Conservation (phyloP, 1,140 invertebrate genomes). For the Oedothorax gibbosus region DNA sequence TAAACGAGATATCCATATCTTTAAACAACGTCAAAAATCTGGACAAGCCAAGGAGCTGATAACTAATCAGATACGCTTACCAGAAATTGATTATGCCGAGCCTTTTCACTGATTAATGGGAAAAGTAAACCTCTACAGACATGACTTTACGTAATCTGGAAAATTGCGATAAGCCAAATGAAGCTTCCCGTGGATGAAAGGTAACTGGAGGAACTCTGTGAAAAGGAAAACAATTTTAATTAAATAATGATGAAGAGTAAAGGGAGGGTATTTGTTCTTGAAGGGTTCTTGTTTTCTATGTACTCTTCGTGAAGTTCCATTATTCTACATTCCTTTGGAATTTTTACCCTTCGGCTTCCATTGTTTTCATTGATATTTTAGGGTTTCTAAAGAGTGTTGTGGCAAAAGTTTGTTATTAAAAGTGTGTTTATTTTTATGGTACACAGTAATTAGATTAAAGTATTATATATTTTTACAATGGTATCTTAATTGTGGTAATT, state of each 20-base stretch:
- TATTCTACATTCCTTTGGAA: constrained; percentile 4
- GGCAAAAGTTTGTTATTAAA: not conserved
- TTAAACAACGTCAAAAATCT: constrained; percentile 10
- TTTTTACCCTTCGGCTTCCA: constrained; percentile 27
- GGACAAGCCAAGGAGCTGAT: constrained; percentile 23
- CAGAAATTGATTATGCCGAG: constrained; percentile 30
- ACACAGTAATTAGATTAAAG: no score
- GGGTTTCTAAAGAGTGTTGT: constrained; percentile 14
- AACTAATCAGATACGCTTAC: constrained; percentile 49
- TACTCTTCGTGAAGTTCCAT: constrained; percentile 6
- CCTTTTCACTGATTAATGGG: constrained; percentile 35
- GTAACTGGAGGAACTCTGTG: constrained; percentile 15
- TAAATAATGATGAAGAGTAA: constrained; percentile 38
- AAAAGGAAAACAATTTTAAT: constrained; percentile 49
- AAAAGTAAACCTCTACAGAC: constrained; percentile 25
- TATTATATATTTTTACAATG: no score
- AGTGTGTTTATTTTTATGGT: no score
- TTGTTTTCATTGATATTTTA: constrained; percentile 12
- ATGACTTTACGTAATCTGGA: constrained; percentile 50
- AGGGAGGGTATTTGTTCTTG: not conserved
- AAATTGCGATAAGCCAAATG: constrained; percentile 56
- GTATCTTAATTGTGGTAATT: no score
- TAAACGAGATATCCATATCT: not conserved
- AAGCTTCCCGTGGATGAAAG: constrained; percentile 44
- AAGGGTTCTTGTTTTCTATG: constrained; percentile 6